A percentile compares a stretch with the other conserved stretches of the same genome.
These are phyloP conservation scores for Phengaris alcon DNA, from an alignment of 2,888 invertebrate species.

Conservation along the genomic window DNA sequence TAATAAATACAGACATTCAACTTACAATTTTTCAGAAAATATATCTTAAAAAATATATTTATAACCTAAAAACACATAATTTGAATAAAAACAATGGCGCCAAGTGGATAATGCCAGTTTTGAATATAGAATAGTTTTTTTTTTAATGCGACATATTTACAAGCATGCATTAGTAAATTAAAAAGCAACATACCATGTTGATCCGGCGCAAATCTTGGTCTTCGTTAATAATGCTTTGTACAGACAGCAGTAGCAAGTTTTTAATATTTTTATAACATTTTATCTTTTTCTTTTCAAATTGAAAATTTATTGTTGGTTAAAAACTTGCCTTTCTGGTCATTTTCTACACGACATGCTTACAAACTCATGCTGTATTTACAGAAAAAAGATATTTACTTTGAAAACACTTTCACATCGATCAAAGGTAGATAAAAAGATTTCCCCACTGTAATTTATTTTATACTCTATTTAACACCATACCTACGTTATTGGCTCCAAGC, in stretches of 20 bases:
- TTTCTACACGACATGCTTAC: not conserved
- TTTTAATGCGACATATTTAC: constrained; percentile 32
- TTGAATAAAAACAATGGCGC: too few species aligned
- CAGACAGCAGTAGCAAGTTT: constrained; percentile 23
- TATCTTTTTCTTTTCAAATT: not conserved
- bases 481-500: too few species aligned
- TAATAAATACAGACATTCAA: not conserved
- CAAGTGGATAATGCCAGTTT: not conserved
- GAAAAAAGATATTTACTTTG: not conserved
- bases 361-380: constrained; percentile 22
- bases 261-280: constrained; percentile 1
- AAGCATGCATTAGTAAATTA: constrained; percentile 30
- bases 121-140: constrained; percentile 27
- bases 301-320: not conserved
- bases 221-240: constrained; percentile 35
- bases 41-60: not conserved
- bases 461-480: too few species aligned
- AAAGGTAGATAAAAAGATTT: not conserved
- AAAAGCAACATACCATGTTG: constrained; percentile 53
- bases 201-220: constrained; percentile 39
- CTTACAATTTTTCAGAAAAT: too few species aligned
- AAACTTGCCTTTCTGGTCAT: not conserved
- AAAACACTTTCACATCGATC: not conserved
- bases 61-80: not conserved
- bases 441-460: too few species aligned